Evolutionary conservation across 2,113 vertebrate species (phyloP).

Genomic region (Peromyscus maniculatus): DNA sequence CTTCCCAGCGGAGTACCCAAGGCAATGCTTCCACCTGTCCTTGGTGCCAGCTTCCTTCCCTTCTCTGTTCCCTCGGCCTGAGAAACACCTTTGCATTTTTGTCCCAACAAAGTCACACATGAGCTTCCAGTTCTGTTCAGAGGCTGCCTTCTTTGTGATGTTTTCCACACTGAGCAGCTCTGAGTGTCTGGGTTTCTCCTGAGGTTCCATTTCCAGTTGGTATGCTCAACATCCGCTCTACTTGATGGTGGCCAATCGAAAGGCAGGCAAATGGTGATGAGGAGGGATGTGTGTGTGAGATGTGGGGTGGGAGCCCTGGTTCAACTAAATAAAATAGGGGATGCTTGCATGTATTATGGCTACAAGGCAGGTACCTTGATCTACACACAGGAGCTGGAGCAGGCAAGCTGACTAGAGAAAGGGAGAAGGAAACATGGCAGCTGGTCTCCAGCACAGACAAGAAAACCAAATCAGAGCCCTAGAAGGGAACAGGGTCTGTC

Average conservation of each 20-base stretch:
- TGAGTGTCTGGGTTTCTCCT: not conserved
- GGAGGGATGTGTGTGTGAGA: too few relatives aligned
- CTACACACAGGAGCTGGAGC: not conserved
- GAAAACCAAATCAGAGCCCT: not conserved
- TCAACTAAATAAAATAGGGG: not conserved
- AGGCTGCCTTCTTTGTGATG: not conserved
- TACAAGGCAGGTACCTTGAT: not conserved
- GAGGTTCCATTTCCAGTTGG: not conserved
- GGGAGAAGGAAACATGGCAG: not conserved
- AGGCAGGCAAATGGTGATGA: not conserved
- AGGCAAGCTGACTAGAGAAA: not conserved
- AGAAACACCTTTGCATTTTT: not conserved
- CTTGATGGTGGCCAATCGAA: not conserved
- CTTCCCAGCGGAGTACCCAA: not conserved
- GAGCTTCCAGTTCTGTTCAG: not conserved
- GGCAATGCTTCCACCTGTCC: not conserved
- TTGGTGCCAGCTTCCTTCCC: not conserved
- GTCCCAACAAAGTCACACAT: not conserved
- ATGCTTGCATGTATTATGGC: not conserved
- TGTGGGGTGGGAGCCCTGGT: not conserved
- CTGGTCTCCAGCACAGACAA: not conserved
- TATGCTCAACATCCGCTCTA: not conserved
- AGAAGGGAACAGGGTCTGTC: not conserved
- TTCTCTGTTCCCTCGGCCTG: not conserved
- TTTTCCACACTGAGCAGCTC: not conserved